phyloP scores from a whole-genome alignment of 1,140 invertebrate species.

The Proctacanthus coquilletti region DNA sequence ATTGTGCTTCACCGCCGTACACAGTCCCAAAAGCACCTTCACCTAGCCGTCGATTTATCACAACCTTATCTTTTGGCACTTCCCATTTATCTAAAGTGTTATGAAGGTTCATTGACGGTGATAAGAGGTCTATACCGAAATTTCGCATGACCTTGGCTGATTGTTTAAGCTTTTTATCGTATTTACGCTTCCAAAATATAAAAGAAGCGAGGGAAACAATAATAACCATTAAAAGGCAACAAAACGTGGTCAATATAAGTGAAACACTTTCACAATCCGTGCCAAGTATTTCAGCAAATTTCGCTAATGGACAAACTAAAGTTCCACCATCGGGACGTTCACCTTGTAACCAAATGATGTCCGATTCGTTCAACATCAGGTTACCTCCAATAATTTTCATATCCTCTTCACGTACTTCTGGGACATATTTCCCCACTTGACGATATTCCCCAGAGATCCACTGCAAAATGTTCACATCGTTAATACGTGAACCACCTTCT shows the following conservation, averaged over 20 bases:
- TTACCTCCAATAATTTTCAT: constrained; percentile 30
- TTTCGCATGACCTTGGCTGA: constrained; percentile 59
- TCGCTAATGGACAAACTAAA: constrained; percentile 45
- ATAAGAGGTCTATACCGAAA: constrained; percentile 46
- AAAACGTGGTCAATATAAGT: constrained; percentile 5
- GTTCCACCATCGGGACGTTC: constrained; percentile 51
- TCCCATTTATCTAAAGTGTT: constrained; percentile 69
- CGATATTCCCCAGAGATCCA: constrained; percentile 39
- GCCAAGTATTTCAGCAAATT: constrained; percentile 45
- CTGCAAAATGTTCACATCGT: constrained; percentile 54
- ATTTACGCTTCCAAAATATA: constrained; percentile 53
- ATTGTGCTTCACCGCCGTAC: constrained; percentile 66
- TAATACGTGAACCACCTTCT: constrained; percentile 48
- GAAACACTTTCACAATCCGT: constrained; percentile 52
- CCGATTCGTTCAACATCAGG: constrained; percentile 36
- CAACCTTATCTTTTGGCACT: constrained; percentile 61
- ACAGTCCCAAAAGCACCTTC: constrained; percentile 83
- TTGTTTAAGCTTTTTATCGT: constrained; percentile 50
- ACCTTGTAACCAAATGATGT: constrained; percentile 49
- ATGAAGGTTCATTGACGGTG: constrained; percentile 31
- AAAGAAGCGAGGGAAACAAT: constrained; percentile 55
- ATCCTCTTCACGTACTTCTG: constrained; percentile 32
- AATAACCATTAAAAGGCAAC: constrained; percentile 32
- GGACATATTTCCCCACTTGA: constrained; percentile 47
- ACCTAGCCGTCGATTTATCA: constrained; percentile 78